A percentile compares a stretch with the other conserved stretches of the same genome.
These are phyloP conservation scores for Hirudo medicinalis DNA, from an alignment of 1,140 invertebrate species.

Conservation along the genomic window DNA sequence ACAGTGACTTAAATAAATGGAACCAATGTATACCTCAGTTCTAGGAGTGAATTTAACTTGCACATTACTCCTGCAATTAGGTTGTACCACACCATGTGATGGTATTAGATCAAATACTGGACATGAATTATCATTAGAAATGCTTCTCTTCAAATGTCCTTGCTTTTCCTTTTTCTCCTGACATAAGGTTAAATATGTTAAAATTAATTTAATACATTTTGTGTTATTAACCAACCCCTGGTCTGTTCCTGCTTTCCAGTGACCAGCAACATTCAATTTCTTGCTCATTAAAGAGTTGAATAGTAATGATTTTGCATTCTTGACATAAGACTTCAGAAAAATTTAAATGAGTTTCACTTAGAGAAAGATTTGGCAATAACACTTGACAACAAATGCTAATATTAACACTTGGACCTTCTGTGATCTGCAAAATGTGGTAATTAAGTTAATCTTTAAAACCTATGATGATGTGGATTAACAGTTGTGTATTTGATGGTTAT, in stretches of 20 bases:
- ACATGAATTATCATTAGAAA: not conserved
- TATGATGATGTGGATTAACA: too few species aligned
- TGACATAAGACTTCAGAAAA: not conserved
- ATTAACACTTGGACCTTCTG: not conserved
- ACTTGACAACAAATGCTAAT: not conserved
- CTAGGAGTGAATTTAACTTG: conserved; percentile 8
- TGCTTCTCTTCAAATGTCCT: not conserved
- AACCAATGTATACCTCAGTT: not conserved
- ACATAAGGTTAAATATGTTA: not conserved
- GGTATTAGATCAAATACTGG: not conserved
- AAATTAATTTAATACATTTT: not conserved
- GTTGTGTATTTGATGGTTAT: too few species aligned
- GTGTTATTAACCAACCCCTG: not conserved
- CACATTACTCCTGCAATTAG: not conserved
- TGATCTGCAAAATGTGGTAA: not conserved
- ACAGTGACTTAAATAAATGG: too few species aligned
- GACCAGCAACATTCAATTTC: not conserved
- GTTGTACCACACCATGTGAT: not conserved
- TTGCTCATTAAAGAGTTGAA: conserved; percentile 7
- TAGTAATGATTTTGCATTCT: not conserved
- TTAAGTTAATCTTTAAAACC: not conserved
- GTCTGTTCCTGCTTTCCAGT: not conserved
- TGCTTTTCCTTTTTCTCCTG: too few species aligned
- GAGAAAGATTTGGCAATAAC: not conserved
- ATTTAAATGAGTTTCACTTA: not conserved